Conservation (phyloP, 1,140 invertebrate genomes). For the Ectropis grisescens region DNA sequence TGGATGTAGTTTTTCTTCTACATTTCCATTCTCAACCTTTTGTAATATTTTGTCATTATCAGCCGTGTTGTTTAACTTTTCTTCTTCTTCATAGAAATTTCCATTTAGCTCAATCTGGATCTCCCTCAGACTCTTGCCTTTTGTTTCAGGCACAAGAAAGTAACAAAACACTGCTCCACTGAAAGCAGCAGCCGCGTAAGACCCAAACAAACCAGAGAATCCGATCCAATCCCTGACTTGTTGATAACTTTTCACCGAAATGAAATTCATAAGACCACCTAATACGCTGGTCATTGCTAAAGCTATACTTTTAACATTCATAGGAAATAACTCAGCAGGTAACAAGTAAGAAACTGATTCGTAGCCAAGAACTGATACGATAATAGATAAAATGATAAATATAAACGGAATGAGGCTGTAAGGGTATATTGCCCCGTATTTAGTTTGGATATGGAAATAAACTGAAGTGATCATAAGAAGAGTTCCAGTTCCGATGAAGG, state of each 20-base stretch:
- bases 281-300: conserved; percentile 52
- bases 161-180: conserved; percentile 67
- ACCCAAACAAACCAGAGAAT: conserved; percentile 62
- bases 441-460: conserved; percentile 57
- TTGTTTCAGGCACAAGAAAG: conserved; percentile 79
- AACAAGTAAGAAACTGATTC: conserved; percentile 71
- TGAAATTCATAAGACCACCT: conserved; percentile 51
- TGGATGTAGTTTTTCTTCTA: too few species aligned
- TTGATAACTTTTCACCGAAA: conserved; percentile 65
- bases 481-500: conserved; percentile 59
- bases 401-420: conserved; percentile 62
- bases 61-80: too few species aligned
- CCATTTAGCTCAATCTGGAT: conserved; percentile 69
- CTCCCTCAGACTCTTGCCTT: conserved; percentile 76
- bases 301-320: conserved; percentile 72
- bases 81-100: conserved; percentile 14
- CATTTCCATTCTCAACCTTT: conserved; percentile 4
- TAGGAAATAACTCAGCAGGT: conserved; percentile 72
- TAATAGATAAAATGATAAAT: conserved; percentile 67
- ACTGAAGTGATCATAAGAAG: conserved; percentile 50
- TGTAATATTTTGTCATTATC: conserved; percentile 5
- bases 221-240: conserved; percentile 57
- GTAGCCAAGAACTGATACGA: conserved; percentile 70
- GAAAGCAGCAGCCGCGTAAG: conserved; percentile 59
- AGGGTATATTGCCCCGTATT: conserved; percentile 7